Conservation (phyloP, 1,140 invertebrate species). For the Eupristina koningsbergeri region DNA sequence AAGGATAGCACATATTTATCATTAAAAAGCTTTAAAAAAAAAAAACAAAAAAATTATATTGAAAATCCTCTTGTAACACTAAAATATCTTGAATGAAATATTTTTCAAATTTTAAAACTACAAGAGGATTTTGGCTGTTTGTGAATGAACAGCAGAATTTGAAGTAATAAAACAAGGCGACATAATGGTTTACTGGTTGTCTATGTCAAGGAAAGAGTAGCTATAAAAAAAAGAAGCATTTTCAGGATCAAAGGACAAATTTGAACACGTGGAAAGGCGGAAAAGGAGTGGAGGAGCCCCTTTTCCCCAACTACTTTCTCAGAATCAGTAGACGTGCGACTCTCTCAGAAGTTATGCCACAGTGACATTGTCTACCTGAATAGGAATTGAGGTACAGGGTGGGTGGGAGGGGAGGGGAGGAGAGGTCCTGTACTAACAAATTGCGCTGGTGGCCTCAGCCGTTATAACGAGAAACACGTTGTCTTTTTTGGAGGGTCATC, state of each 20-base stretch:
- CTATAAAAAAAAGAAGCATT: background rate
- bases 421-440: conserved; percentile 57
- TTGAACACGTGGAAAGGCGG: background rate
- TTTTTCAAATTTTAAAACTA: no score
- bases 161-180: no score
- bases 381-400: conserved; percentile 39
- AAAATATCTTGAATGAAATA: no score
- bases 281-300: background rate
- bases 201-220: background rate
- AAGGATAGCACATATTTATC: no score
- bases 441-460: conserved; percentile 56
- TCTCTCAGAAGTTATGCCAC: background rate
- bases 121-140: no score
- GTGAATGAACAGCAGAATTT: no score
- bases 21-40: no score
- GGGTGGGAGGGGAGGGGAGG: conserved; percentile 16
- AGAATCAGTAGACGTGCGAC: background rate
- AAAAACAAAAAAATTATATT: no score
- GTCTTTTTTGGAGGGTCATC: conserved; percentile 14
- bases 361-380: conserved; percentile 24
- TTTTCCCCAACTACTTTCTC: conserved; percentile 18
- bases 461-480: conserved; percentile 44
- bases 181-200: background rate
- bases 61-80: no score
- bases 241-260: conserved; percentile 26